These are phyloP conservation scores for Elgaria multicarinata DNA, from an alignment of 2,113 vertebrate genomes.

Conservation along the genomic window DNA sequence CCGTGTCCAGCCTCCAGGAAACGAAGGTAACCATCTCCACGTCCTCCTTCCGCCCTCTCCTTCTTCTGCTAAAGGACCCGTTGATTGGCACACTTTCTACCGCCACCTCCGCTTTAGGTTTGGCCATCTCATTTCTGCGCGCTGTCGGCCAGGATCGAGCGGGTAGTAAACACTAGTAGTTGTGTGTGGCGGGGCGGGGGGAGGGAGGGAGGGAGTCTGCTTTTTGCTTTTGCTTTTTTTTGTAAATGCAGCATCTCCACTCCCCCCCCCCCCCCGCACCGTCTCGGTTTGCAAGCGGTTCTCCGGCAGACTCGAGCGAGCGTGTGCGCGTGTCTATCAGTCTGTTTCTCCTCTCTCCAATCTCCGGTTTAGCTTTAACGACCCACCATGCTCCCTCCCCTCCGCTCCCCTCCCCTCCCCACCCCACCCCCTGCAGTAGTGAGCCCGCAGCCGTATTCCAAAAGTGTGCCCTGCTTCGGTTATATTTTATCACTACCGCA, in stretches of 20 bases:
- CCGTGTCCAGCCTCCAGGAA: slow-evolving; percentile 80
- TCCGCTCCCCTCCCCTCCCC: too few species aligned
- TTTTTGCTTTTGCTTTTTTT: too few species aligned
- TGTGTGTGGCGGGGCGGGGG: too few species aligned
- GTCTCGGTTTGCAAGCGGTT: not conserved
- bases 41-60: not conserved
- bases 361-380: not conserved
- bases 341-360: not conserved
- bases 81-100: not conserved
- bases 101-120: not conserved
- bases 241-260: not conserved
- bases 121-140: not conserved
- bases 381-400: too few species aligned
- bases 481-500: not conserved
- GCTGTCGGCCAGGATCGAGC: not conserved
- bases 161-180: not conserved
- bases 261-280: not conserved
- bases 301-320: not conserved
- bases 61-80: not conserved
- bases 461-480: not conserved
- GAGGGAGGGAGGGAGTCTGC: too few species aligned
- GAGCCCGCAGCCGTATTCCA: not conserved
- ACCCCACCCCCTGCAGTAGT: not conserved
- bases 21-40: slow-evolving; percentile 81
- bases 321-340: not conserved